phyloP scores from a whole-genome alignment of 2,113 vertebrate species.

The Podilymbus podiceps region DNA sequence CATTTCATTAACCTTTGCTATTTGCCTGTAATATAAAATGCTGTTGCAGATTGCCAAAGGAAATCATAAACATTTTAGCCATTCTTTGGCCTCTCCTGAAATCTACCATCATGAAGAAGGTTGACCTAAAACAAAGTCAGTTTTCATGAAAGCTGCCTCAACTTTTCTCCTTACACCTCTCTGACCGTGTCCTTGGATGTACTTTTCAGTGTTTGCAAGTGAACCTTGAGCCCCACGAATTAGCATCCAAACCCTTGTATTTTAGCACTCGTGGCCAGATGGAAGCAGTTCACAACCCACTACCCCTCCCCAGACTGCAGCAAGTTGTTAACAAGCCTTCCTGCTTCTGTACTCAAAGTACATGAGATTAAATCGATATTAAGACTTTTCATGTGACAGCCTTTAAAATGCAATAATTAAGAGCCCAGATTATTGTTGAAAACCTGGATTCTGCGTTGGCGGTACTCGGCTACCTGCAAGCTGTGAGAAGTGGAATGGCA shows the following conservation, averaged over 20 bases:
- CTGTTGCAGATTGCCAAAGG: not conserved
- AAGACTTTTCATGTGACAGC: not conserved
- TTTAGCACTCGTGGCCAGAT: not conserved
- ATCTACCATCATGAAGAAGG: not conserved
- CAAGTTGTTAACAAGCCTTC: not conserved
- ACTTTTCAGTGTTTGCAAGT: not conserved
- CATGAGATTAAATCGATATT: not conserved
- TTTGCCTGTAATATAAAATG: not conserved
- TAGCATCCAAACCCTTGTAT: not conserved
- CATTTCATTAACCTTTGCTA: not conserved
- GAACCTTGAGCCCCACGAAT: not conserved
- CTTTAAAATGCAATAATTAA: not conserved
- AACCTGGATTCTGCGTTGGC: not conserved
- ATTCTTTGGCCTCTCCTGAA: not conserved
- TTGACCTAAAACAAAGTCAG: not conserved
- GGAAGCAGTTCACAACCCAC: not conserved
- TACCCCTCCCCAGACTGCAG: not conserved
- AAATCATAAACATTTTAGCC: not conserved
- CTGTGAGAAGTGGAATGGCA: not conserved
- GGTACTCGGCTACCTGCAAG: not conserved
- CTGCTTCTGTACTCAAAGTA: not conserved
- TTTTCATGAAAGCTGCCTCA: not conserved
- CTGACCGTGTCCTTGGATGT: not conserved
- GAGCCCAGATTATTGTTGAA: not conserved
- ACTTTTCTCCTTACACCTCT: not conserved